Base-by-base conservation (phyloP, 2,113 vertebrate species). In the Alectura lathami region DNA sequence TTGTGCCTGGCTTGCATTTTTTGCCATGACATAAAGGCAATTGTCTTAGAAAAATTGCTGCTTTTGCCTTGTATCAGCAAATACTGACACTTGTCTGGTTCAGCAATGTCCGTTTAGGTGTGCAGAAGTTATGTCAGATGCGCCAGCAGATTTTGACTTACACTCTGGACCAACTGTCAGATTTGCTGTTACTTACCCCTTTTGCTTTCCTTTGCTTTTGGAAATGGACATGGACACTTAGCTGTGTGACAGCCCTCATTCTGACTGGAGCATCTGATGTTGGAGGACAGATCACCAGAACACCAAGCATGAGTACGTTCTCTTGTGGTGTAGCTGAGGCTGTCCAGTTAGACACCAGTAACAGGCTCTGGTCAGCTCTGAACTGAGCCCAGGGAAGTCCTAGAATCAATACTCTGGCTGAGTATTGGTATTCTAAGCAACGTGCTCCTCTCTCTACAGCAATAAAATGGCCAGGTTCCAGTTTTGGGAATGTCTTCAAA, bases 1-100 rank as follows among this genome's bases (percentile, higher is more conserved):
- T 75, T 93, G 60, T 91, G 85, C 51, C 50, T 76, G 63, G 30
- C 69, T 91, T 91, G 77, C 70, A 23, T 51, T 93, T 92, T 82
- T 79, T 81, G 42, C 36, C 1, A 2, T 63, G 74, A 62, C 34
- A 73, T 29, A 63, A 60, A 91, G 53, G 88, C 50, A 80, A 32
- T 63, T 91, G 53, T 68, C 66, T 17, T 1, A 83, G 62, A 57
- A 83, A 88, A 76, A 62, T 21, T 53, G 40, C 54, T 56, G 47
- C 34, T 75, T 89, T 86, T 83, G 45, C 56, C 70, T 24, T 62
- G 18, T 67, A 48, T 86, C 82, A 90, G 76, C 66, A 88, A 69
- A 43, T 80, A n/a, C 16, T 42, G 54, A 5, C 89, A 68, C 9
- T 64, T 84, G 22, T 76, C n/a, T 73, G 50, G 56, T 77, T 85